phyloP scores from a whole-genome alignment of 2,113 vertebrate species.

The Herpetotheres cachinnans region DNA sequence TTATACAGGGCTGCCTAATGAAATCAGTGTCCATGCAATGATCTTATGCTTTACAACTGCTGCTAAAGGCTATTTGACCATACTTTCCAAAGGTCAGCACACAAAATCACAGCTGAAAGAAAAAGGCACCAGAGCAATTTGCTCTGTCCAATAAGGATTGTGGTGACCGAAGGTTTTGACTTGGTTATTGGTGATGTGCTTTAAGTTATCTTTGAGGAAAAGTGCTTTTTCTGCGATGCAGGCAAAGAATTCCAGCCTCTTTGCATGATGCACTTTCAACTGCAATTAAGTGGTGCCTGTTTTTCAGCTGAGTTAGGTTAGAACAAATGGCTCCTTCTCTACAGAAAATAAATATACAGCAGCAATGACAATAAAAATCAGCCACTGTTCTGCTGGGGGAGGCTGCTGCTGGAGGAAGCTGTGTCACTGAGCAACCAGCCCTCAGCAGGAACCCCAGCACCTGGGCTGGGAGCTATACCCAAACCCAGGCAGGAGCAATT shows the following conservation, averaged over 20 bases:
- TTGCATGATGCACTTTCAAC: neutral
- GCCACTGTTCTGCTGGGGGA: neutral
- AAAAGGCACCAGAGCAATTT: neutral
- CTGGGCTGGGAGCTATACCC: neutral
- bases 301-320: neutral
- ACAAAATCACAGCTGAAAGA: neutral
- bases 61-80: slow-evolving; percentile 36
- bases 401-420: neutral
- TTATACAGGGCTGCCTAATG: slow-evolving; percentile 16
- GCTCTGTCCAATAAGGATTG: neutral
- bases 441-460: neutral
- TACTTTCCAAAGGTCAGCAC: neutral
- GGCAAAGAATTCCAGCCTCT: neutral
- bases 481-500: neutral
- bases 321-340: neutral
- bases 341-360: neutral
- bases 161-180: neutral
- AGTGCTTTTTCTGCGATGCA: neutral
- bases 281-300: neutral
- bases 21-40: neutral
- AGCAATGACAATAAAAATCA: neutral
- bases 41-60: slow-evolving; percentile 3
- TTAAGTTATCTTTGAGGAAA: neutral
- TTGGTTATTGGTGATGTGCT: neutral
- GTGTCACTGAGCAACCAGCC: neutral